Percentiles rank a stretch among this genome's conserved stretches.
These are phyloP conservation scores for Mycogona germanica DNA, from an alignment of 2,888 invertebrate species.

Conservation along the genomic window DNA sequence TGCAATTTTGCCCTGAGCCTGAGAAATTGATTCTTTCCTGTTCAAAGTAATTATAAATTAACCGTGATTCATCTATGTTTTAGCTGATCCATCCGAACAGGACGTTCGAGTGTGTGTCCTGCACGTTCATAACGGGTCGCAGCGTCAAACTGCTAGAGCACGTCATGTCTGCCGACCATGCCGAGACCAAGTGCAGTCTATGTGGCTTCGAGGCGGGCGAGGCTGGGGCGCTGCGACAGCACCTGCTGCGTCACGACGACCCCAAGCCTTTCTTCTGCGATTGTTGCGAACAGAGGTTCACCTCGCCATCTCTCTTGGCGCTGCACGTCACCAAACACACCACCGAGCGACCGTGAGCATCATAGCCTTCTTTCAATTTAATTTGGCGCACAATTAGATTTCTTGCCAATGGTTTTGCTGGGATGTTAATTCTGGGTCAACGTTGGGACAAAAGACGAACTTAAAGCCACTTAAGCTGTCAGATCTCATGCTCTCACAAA, in stretches of 20 bases:
- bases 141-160: neutral
- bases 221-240: neutral
- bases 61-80: too few species aligned
- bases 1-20: too few species aligned
- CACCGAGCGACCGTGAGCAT: too few species aligned
- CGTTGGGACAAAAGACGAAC: too few species aligned
- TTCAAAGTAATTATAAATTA: too few species aligned
- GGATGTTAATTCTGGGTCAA: too few species aligned
- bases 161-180: neutral
- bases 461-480: too few species aligned
- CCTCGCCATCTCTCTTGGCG: neutral
- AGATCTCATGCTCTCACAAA: too few species aligned
- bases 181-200: neutral
- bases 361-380: too few species aligned
- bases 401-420: too few species aligned
- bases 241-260: neutral
- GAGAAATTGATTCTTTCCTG: too few species aligned
- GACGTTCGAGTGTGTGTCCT: neutral
- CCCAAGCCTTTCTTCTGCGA: conserved; percentile 1
- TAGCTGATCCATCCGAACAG: neutral
- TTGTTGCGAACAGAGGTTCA: neutral
- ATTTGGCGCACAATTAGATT: too few species aligned
- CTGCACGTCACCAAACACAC: neutral
- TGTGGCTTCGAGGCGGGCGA: neutral
- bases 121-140: neutral